Evolutionary conservation across 2,888 invertebrate genomes (phyloP).

Genomic region (Platycheirus rosarum): DNA sequence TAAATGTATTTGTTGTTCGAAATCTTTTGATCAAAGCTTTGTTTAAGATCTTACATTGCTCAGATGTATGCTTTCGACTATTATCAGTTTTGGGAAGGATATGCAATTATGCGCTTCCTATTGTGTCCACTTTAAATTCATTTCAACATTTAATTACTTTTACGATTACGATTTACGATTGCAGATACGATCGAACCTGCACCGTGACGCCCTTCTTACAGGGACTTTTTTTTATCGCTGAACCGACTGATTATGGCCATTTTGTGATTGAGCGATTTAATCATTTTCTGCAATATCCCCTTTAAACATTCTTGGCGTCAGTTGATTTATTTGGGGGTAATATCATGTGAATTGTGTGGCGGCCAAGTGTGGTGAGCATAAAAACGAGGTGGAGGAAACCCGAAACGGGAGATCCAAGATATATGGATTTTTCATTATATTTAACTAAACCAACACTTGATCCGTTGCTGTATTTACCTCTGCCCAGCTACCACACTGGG

Average conservation of each 20-base stretch:
- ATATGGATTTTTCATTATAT: slow-evolving; percentile 73
- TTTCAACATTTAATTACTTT: slow-evolving; percentile 71
- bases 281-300: slow-evolving; percentile 64
- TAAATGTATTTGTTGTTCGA: no score
- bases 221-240: neutral
- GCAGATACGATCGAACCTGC: neutral
- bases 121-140: slow-evolving; percentile 56
- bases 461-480: neutral
- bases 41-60: no score
- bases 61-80: no score
- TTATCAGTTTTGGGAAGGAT: no score
- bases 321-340: slow-evolving; percentile 62
- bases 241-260: neutral
- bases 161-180: slow-evolving; percentile 46
- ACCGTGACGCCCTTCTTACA: neutral
- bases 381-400: slow-evolving; percentile 7
- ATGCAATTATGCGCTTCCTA: slow-evolving; percentile 8
- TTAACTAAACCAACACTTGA: slow-evolving; percentile 70
- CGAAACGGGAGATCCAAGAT: slow-evolving; percentile 58
- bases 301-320: slow-evolving; percentile 39
- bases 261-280: slow-evolving; percentile 30
- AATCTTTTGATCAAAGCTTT: no score
- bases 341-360: slow-evolving; percentile 44
- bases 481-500: slow-evolving; percentile 1
- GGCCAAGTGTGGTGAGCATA: slow-evolving; percentile 20